Conservation (phyloP, 2,113 vertebrate species). For the Anarrhichthys ocellatus region DNA sequence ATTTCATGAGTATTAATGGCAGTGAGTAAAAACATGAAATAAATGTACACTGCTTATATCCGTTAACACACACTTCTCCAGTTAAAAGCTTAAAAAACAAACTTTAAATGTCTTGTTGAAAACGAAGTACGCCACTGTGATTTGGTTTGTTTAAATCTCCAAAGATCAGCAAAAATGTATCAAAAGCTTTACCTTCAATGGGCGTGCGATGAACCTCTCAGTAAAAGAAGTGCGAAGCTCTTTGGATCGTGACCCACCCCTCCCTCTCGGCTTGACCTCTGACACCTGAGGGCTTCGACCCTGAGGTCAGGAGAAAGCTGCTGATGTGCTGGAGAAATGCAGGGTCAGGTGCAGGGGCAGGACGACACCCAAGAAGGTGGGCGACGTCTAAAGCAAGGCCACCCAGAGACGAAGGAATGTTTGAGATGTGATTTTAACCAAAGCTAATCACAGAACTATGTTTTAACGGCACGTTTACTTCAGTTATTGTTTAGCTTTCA, state of each 20-base stretch:
- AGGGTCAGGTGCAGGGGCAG: constrained; percentile 20
- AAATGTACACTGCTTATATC: background rate
- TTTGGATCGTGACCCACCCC: background rate
- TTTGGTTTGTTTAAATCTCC: background rate
- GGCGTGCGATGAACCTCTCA: background rate
- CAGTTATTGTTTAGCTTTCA: too few relatives aligned
- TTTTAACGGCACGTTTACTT: too few relatives aligned
- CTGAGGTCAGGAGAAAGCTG: constrained; percentile 34
- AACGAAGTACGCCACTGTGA: background rate
- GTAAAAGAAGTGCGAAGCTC: background rate
- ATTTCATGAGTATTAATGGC: background rate
- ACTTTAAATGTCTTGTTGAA: background rate
- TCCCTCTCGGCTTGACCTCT: constrained; percentile 4
- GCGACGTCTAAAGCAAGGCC: background rate
- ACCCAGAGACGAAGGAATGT: background rate
- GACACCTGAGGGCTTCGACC: constrained; percentile 20
- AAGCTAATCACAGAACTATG: too few relatives aligned
- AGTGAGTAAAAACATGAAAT: background rate
- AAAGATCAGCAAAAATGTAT: too few relatives aligned
- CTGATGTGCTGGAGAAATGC: constrained; percentile 26
- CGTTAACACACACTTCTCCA: background rate
- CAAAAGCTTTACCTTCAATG: background rate
- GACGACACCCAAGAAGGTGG: background rate
- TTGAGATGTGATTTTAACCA: background rate
- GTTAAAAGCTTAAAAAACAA: background rate